phyloP scores from a whole-genome alignment of 1,140 invertebrate species.

The Semibalanus balanoides region DNA sequence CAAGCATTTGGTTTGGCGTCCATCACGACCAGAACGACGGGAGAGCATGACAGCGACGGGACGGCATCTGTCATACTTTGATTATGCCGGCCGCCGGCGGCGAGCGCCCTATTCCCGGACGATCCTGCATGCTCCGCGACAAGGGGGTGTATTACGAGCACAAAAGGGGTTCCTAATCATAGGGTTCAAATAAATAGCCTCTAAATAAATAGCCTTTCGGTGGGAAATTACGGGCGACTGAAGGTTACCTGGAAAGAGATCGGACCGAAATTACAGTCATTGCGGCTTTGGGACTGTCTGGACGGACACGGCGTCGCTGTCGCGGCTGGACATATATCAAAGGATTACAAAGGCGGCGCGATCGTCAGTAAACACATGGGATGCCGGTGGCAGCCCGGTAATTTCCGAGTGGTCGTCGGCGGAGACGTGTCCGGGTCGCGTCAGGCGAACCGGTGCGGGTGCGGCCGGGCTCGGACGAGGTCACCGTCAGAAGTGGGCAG shows the following conservation, averaged over 20 bases:
- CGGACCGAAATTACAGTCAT: background rate
- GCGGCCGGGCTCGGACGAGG: too few relatives aligned
- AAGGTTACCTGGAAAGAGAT: conserved; percentile 2
- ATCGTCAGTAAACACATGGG: background rate
- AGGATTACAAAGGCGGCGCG: background rate
- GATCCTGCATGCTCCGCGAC: background rate
- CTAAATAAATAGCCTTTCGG: conserved; percentile 1
- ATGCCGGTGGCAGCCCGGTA: background rate
- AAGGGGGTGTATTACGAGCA: background rate
- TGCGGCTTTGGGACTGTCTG: background rate
- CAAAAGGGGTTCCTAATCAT: background rate
- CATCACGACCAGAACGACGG: background rate
- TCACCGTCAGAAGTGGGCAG: too few relatives aligned
- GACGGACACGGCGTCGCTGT: background rate
- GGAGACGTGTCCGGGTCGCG: too few relatives aligned
- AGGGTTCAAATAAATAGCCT: conserved; percentile 2
- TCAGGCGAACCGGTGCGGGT: too few relatives aligned
- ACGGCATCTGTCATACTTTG: background rate
- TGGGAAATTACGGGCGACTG: background rate
- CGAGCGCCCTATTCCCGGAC: background rate
- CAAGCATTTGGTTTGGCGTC: background rate
- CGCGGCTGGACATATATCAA: background rate
- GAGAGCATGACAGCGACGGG: background rate
- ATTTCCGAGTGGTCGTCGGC: background rate
- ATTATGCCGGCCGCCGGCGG: background rate